Evolutionary conservation across 2,113 vertebrate genomes (phyloP).

Genomic region (Mesembrinibis cayennensis): DNA sequence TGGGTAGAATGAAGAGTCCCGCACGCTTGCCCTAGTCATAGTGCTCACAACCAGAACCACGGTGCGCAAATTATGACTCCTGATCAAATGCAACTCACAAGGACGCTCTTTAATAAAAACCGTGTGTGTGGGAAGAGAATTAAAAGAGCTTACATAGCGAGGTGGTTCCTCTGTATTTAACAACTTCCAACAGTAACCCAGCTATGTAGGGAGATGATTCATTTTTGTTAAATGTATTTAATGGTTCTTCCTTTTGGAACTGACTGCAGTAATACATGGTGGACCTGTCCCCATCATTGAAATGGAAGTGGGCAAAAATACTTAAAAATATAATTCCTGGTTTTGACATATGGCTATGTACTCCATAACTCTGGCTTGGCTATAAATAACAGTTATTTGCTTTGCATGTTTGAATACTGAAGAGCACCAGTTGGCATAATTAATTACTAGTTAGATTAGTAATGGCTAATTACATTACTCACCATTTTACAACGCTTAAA

Average conservation of each 20-base stretch:
- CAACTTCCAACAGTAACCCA: background rate
- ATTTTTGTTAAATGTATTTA: background rate
- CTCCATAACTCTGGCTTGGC: background rate
- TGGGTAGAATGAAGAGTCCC: background rate
- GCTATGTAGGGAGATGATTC: background rate
- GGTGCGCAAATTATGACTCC: background rate
- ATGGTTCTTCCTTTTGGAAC: background rate
- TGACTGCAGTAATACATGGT: background rate
- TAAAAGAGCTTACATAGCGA: background rate
- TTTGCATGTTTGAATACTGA: background rate
- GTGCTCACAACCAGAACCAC: background rate
- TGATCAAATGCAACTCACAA: background rate
- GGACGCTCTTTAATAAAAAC: background rate
- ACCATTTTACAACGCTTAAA: background rate
- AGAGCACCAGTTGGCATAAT: background rate
- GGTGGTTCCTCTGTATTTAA: background rate
- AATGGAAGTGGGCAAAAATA: background rate
- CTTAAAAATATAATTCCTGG: background rate
- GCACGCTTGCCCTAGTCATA: background rate
- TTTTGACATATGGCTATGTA: background rate
- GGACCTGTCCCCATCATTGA: background rate
- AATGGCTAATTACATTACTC: background rate
- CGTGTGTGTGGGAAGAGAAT: rapidly evolving
- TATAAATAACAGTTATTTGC: background rate
- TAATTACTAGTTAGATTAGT: background rate